A percentile compares a stretch with the other conserved stretches of the same genome.
Conservation (phyloP, 2,113 vertebrate genomes). For the Pomatorhinus ruficollis region DNA sequence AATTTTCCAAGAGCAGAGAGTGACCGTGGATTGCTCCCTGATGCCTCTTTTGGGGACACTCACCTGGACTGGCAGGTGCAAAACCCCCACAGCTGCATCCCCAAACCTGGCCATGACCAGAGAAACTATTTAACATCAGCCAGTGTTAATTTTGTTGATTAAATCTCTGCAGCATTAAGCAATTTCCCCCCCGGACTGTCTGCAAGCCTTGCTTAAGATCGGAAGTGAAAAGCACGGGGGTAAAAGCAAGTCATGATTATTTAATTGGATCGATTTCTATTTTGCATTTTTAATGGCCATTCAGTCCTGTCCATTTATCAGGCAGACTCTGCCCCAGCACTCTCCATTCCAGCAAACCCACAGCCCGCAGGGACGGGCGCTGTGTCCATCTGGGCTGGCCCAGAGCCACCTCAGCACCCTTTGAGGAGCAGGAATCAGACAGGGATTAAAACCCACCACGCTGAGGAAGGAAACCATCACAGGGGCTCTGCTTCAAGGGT, state of each 20-base stretch:
- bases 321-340: background rate
- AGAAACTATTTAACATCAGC: background rate
- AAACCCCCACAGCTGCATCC: background rate
- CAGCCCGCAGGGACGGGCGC: background rate
- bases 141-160: background rate
- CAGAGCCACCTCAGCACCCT: background rate
- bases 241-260: background rate
- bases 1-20: background rate
- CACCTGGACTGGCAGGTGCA: background rate
- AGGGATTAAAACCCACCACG: background rate
- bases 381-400: background rate
- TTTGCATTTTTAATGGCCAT: constrained; percentile 7
- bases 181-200: background rate
- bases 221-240: background rate
- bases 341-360: background rate
- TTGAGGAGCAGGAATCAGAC: background rate
- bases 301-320: background rate
- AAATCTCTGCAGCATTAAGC: background rate
- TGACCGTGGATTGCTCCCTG: background rate
- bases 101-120: background rate
- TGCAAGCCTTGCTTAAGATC: background rate
- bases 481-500: background rate
- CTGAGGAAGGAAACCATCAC: background rate
- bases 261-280: background rate
- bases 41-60: background rate